These are phyloP conservation scores for Microplitis deprimator DNA, from an alignment of 2,888 invertebrate genomes.

Conservation along the genomic window DNA sequence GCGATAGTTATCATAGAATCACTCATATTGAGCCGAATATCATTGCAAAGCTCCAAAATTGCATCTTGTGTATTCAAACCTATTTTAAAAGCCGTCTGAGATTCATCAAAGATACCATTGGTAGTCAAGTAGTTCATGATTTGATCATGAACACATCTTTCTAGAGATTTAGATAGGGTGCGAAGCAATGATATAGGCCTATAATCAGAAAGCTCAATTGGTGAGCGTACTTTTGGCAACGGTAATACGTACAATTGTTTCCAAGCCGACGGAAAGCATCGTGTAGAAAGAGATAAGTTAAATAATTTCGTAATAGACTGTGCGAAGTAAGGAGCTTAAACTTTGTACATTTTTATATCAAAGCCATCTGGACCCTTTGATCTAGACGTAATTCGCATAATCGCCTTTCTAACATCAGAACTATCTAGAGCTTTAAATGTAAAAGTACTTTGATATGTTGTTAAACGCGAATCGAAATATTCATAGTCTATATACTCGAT, in stretches of 20 bases:
- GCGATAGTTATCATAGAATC: slow-evolving; percentile 12
- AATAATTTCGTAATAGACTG: not conserved
- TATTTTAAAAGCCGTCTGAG: slow-evolving; percentile 10
- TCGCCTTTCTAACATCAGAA: not conserved
- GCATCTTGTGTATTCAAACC: slow-evolving; percentile 15
- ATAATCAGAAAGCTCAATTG: slow-evolving; percentile 11
- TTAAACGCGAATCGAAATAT: too few species aligned
- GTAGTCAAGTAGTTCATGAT: not conserved
- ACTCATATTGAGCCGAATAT: slow-evolving; percentile 22
- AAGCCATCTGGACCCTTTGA: not conserved
- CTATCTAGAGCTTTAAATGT: not conserved
- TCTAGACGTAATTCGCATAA: not conserved
- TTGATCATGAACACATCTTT: slow-evolving; percentile 10
- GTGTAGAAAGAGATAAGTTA: not conserved
- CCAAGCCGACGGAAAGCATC: not conserved
- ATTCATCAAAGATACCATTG: not conserved
- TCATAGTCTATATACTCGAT: not conserved
- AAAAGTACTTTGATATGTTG: not conserved
- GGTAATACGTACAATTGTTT: not conserved
- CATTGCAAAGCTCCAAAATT: slow-evolving; percentile 13
- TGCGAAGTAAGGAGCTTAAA: not conserved
- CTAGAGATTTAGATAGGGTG: slow-evolving; percentile 20
- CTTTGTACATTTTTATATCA: not conserved
- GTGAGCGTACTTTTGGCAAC: not conserved
- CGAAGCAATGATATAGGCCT: slow-evolving; percentile 33